These are phyloP conservation scores for Diacarnus erythraeanus DNA, from an alignment of 37 sponge, comb jelly and placozoan species.

Conservation along the genomic window DNA sequence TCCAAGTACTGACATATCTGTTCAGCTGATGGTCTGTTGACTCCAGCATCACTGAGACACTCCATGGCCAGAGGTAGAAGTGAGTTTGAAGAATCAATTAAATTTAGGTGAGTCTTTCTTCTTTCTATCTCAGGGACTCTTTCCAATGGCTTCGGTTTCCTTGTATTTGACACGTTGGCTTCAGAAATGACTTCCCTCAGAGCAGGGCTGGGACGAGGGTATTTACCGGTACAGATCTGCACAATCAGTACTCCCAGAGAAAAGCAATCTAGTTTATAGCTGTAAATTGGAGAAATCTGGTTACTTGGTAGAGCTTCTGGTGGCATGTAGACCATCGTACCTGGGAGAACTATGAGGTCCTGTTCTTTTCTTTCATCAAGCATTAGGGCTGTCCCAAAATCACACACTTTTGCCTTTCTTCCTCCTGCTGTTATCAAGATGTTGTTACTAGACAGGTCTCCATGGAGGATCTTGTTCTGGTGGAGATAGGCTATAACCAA, in stretches of 20 bases:
- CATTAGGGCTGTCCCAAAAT: constrained; percentile 18
- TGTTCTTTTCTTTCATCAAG: background rate
- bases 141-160: too few relatives aligned
- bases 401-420: constrained; percentile 21
- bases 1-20: background rate
- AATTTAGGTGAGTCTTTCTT: background rate
- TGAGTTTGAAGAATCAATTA: background rate
- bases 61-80: background rate
- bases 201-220: constrained; percentile 8
- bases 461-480: constrained; percentile 3
- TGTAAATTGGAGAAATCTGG: constrained; percentile 12
- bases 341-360: constrained; percentile 15
- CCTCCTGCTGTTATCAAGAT: constrained; percentile 13
- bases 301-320: constrained; percentile 16
- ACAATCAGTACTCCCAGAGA: constrained; percentile 35
- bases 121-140: background rate
- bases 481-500: constrained; percentile 24
- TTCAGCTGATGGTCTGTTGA: background rate
- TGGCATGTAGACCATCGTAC: constrained; percentile 30
- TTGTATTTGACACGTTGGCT: background rate
- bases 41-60: background rate
- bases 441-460: constrained; percentile 32
- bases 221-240: constrained; percentile 25
- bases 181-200: background rate
- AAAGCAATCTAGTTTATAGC: constrained; percentile 21